Conservation (phyloP, 2,113 vertebrate species). For the Calidris pygmaea region DNA sequence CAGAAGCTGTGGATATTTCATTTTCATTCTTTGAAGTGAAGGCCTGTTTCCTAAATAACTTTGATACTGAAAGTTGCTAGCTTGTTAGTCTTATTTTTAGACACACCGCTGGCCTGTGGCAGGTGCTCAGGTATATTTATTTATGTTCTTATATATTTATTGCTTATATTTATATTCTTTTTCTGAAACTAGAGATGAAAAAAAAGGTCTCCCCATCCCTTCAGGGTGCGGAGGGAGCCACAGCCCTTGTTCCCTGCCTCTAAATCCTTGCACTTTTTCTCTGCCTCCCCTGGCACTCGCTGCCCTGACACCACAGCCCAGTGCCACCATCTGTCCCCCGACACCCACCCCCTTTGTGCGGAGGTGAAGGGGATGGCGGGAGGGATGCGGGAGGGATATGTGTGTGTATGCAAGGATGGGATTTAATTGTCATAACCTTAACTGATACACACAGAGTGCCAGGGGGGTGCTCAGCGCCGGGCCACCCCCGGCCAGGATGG, state of each 20-base stretch:
- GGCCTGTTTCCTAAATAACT: neutral
- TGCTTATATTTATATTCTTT: too few relatives aligned
- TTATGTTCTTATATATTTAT: too few relatives aligned
- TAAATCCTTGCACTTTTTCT: neutral
- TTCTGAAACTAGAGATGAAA: neutral
- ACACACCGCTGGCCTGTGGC: neutral
- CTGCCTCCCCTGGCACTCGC: neutral
- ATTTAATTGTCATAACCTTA: too few relatives aligned
- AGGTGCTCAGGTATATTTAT: neutral
- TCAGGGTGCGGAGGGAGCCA: neutral
- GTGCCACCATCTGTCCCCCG: neutral
- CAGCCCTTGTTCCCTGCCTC: neutral
- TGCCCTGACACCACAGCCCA: neutral
- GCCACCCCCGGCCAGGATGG: too few relatives aligned
- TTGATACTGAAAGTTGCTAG: neutral
- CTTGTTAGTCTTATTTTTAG: neutral
- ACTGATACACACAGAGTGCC: fast-evolving
- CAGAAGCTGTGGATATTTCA: neutral
- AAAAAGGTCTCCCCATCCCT: neutral
- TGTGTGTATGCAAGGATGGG: neutral
- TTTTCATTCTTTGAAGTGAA: neutral
- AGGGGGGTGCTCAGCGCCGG: neutral
- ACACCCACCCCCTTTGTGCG: neutral
- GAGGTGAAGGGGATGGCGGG: neutral
- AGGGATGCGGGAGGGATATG: too few relatives aligned